Evolutionary conservation across 92 coral and sea anemone species (phyloP).

Genomic region (Porites lobata): DNA sequence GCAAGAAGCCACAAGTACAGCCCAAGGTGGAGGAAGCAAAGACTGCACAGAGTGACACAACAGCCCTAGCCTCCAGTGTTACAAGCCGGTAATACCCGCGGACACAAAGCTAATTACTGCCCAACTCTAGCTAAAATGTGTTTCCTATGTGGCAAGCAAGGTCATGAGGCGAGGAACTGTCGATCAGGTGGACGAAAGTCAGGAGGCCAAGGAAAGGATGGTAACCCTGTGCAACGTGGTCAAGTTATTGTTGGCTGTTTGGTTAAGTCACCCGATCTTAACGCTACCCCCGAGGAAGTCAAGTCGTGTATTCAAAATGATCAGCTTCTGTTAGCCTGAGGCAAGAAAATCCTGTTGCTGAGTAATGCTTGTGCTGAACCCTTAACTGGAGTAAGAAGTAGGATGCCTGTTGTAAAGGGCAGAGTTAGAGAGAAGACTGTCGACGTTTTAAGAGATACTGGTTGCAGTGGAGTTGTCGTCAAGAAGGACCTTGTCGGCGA

Average conservation of each 20-base stretch:
- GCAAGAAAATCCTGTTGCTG: conserved; percentile 29
- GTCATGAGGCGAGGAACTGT: conserved; percentile 19
- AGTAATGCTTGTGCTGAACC: conserved; percentile 36
- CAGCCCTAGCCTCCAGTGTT: conserved; percentile 55
- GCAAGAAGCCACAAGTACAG: not conserved
- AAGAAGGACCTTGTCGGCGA: conserved; percentile 51
- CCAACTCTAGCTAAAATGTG: too few relatives aligned
- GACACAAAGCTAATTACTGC: too few relatives aligned
- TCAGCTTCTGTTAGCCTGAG: conserved; percentile 43
- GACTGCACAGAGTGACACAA: too few relatives aligned
- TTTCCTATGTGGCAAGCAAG: not conserved
- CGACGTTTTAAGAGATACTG: conserved; percentile 61
- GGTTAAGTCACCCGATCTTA: not conserved
- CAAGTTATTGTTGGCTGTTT: conserved; percentile 37
- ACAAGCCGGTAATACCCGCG: conserved; percentile 16
- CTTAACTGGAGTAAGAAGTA: not conserved
- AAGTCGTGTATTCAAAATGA: conserved; percentile 30
- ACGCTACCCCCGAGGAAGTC: conserved; percentile 11
- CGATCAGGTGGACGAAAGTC: not conserved
- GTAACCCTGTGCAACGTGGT: not conserved
- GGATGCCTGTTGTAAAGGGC: conserved; percentile 63
- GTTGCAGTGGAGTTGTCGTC: conserved; percentile 74
- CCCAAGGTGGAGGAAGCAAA: not conserved
- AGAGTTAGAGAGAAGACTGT: conserved; percentile 46
- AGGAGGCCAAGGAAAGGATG: not conserved